Percentiles rank a stretch among this genome's conserved stretches.
phyloP scores from a whole-genome alignment of 2,888 invertebrate species.

The Tachina grossa region DNA sequence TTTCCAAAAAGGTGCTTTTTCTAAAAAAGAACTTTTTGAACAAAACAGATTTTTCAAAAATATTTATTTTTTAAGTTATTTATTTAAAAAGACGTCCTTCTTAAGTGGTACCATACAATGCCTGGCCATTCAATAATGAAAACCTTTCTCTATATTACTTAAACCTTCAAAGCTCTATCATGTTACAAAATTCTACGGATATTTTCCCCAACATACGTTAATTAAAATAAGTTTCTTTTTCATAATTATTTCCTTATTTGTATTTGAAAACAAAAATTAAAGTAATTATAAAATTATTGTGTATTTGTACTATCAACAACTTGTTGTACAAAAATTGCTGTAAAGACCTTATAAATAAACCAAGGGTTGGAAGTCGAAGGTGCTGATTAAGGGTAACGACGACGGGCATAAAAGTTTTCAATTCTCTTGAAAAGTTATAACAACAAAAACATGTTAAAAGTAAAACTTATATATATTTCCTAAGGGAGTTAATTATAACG shows the following conservation, averaged over 20 bases:
- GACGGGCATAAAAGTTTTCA: constrained; percentile 22
- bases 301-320: constrained; percentile 19
- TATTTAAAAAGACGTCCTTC: no score
- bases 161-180: no score
- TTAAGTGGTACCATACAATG: no score
- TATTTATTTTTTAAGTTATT: no score
- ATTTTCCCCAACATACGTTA: not conserved
- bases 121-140: no score
- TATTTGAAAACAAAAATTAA: constrained; percentile 48
- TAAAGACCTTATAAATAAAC: not conserved
- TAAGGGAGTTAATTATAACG: constrained; percentile 61
- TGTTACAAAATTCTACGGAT: no score
- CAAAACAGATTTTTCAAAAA: no score
- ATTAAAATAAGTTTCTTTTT: not conserved
- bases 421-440: constrained; percentile 32
- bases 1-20: no score
- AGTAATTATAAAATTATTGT: constrained; percentile 63
- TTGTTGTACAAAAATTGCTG: constrained; percentile 29
- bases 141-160: no score
- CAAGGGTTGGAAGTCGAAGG: constrained; percentile 9
- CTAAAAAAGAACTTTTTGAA: no score
- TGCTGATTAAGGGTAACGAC: constrained; percentile 35
- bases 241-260: not conserved
- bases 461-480: constrained; percentile 47
- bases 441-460: constrained; percentile 33